Evolutionary conservation across 2,888 invertebrate species (phyloP).

Genomic region (Papilio demoleus): DNA sequence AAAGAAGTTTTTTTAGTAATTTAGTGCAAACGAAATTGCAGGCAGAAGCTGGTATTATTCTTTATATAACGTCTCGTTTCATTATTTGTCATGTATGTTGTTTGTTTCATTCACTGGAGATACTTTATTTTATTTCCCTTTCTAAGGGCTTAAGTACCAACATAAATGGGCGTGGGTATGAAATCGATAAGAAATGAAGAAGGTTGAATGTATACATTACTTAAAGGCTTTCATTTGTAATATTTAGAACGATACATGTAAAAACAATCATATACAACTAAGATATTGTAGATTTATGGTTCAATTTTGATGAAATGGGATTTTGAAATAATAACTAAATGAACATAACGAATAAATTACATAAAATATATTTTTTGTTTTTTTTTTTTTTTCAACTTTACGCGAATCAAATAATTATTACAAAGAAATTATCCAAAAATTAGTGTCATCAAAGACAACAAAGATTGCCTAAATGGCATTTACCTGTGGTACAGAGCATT

Average conservation of each 20-base stretch:
- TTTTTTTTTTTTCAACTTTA: no score
- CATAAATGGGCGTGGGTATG: neutral
- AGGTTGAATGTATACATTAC: neutral
- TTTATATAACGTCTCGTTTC: no score
- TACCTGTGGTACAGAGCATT: neutral
- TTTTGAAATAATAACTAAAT: no score
- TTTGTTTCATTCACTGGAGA: neutral
- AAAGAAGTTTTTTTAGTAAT: no score
- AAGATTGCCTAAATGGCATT: neutral
- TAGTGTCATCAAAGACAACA: conserved; percentile 4
- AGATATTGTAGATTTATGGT: neutral
- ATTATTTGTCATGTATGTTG: neutral
- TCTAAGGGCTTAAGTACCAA: neutral
- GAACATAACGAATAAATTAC: no score
- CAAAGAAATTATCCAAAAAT: no score
- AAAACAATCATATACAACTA: neutral
- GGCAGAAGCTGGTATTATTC: no score
- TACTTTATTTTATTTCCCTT: neutral
- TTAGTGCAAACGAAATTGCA: no score
- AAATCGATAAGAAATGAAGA: conserved; percentile 3
- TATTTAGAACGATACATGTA: neutral
- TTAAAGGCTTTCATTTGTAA: neutral
- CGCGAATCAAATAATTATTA: no score
- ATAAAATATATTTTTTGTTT: no score
- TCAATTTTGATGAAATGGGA: no score